These are phyloP conservation scores for Ylistrum balloti DNA, from an alignment of 1,140 invertebrate species.

Conservation along the genomic window DNA sequence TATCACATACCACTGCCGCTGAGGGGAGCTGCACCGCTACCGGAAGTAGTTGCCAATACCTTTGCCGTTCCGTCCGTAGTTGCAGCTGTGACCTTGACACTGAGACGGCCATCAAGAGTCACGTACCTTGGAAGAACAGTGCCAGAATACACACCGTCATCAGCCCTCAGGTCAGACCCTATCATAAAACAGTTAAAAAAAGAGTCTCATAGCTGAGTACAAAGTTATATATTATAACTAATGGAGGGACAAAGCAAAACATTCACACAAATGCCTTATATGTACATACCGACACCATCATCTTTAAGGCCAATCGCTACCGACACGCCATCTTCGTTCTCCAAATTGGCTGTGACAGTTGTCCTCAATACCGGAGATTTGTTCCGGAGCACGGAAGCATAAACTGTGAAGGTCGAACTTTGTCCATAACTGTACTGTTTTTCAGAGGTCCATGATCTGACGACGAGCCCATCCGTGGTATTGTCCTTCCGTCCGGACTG, in stretches of 20 bases:
- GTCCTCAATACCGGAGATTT: neutral
- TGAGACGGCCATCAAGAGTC: neutral
- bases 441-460: neutral
- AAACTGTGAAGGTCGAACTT: neutral
- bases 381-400: neutral
- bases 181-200: no score
- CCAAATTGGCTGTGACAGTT: neutral
- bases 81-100: conserved; percentile 1
- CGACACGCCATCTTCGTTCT: neutral
- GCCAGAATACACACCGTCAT: neutral
- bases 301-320: neutral
- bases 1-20: neutral
- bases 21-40: neutral
- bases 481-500: neutral
- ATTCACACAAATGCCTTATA: neutral
- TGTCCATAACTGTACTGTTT: conserved; percentile 16
- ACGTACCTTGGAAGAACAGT: neutral
- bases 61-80: conserved; percentile 7
- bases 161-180: neutral
- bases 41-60: neutral
- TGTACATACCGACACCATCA: neutral
- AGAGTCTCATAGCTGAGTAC: no score
- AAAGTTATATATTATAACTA: neutral
- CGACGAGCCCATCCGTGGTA: neutral
- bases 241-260: neutral